phyloP scores from a whole-genome alignment of 2,113 vertebrate species.

The Nannospalax galili region DNA sequence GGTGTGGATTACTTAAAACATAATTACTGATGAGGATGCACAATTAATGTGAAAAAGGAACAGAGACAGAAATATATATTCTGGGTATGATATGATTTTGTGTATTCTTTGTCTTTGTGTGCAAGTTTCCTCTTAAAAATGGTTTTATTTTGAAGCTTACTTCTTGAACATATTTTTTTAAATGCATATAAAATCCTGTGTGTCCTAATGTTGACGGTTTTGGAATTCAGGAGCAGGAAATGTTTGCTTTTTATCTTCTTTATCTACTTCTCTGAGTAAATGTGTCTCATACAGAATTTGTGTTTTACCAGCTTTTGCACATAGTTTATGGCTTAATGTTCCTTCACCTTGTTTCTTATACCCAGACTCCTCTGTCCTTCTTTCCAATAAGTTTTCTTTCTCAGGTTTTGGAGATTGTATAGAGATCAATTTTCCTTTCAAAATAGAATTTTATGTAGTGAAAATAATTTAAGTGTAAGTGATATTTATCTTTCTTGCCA shows the following conservation, averaged over 20 bases:
- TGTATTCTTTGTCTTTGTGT: neutral
- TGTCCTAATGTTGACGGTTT: neutral
- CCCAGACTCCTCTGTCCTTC: neutral
- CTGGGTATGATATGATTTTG: neutral
- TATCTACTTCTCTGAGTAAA: neutral
- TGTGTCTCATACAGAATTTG: neutral
- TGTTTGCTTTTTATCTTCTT: neutral
- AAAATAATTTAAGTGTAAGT: neutral
- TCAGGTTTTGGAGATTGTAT: neutral
- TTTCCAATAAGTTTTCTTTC: neutral
- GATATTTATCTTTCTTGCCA: slow-evolving; percentile 19
- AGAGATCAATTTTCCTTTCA: slow-evolving; percentile 31
- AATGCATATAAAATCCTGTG: neutral
- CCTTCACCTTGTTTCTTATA: neutral
- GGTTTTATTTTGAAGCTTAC: slow-evolving; percentile 20
- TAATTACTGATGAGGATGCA: slow-evolving; percentile 1
- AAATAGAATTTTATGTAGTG: neutral
- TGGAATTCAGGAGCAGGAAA: slow-evolving; percentile 5
- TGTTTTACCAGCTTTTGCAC: neutral
- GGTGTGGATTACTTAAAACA: too few species aligned
- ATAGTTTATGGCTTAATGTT: neutral
- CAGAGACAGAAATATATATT: slow-evolving; percentile 14
- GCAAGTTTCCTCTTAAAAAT: neutral
- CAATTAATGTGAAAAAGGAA: neutral
- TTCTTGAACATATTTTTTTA: neutral